phyloP scores from a whole-genome alignment of 2,113 vertebrate genomes.

The Lanius ludovicianus region DNA sequence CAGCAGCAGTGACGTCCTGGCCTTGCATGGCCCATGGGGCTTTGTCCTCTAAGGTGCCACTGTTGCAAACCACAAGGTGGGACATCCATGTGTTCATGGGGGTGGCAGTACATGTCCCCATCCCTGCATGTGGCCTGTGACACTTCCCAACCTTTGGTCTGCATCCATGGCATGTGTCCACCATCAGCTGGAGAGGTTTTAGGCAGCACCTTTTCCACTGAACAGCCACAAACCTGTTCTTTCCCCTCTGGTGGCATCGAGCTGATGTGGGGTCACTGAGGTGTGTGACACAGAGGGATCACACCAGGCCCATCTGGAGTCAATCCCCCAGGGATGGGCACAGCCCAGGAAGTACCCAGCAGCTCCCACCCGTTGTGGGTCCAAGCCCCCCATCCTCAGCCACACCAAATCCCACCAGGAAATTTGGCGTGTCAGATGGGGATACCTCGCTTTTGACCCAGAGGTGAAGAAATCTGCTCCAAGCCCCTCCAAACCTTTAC shows the following conservation, averaged over 20 bases:
- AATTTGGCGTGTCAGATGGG: background rate
- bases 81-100: accelerated
- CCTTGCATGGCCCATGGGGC: accelerated
- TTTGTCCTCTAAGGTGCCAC: background rate
- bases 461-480: background rate
- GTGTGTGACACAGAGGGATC: background rate
- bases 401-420: background rate
- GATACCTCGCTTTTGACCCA: background rate
- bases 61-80: too few relatives aligned
- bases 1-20: background rate
- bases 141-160: accelerated
- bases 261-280: accelerated
- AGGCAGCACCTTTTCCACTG: accelerated
- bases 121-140: background rate
- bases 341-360: too few relatives aligned
- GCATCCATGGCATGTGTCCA: accelerated
- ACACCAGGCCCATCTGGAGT: background rate
- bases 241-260: background rate
- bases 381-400: background rate
- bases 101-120: background rate
- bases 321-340: background rate
- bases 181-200: background rate
- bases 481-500: background rate
- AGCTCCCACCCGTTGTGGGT: background rate
- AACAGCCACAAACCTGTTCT: accelerated